phyloP scores from a whole-genome alignment of 2,888 invertebrate genomes.

The Actias luna region DNA sequence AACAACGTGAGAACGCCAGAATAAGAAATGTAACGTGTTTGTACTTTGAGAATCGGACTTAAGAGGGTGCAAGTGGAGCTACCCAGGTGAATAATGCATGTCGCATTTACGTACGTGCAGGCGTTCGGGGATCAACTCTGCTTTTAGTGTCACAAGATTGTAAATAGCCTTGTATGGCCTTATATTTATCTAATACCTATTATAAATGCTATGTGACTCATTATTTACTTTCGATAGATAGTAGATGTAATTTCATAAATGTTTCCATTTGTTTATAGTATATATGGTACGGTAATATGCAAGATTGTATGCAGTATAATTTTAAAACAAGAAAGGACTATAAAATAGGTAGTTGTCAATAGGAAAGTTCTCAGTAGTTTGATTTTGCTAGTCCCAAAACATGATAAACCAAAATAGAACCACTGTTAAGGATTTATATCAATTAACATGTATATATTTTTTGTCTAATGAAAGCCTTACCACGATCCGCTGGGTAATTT shows the following conservation, averaged over 20 bases:
- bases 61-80: slow-evolving; percentile 25
- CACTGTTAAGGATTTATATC: too few species aligned
- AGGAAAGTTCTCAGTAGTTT: too few species aligned
- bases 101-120: slow-evolving; percentile 25
- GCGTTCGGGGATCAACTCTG: slow-evolving; percentile 27
- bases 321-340: too few species aligned
- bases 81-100: slow-evolving; percentile 41
- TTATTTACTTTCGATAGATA: neutral
- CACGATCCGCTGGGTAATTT: too few species aligned
- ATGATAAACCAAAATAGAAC: too few species aligned
- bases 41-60: slow-evolving; percentile 33
- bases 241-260: neutral
- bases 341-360: too few species aligned
- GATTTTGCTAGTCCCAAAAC: too few species aligned
- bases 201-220: neutral
- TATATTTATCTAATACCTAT: too few species aligned
- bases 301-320: too few species aligned
- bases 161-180: neutral
- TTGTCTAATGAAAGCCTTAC: too few species aligned
- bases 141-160: slow-evolving; percentile 22
- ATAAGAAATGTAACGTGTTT: slow-evolving; percentile 27
- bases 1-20: slow-evolving; percentile 24
- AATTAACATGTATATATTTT: too few species aligned
- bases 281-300: too few species aligned
- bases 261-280: neutral